Evolutionary conservation across 2,797 vertebrate genomes (phyloP).

Genomic region (Glyptemys insculpta): DNA sequence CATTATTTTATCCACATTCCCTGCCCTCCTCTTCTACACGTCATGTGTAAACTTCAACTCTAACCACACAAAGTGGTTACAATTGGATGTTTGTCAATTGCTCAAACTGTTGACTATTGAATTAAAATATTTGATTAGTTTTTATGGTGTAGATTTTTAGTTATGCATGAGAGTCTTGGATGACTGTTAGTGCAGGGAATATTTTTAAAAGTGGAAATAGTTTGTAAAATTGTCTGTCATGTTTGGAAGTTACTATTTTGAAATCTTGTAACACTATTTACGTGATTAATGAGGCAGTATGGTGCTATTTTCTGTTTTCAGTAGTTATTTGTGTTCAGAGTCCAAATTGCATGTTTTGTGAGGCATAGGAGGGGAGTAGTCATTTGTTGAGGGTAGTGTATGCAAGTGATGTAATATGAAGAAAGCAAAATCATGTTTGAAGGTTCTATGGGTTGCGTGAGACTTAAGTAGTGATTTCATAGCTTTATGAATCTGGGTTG

Average conservation of each 20-base stretch:
- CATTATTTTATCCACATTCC: background rate
- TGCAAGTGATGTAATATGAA: background rate
- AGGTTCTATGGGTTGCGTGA: background rate
- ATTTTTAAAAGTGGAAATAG: background rate
- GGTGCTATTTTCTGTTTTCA: background rate
- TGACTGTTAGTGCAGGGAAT: background rate
- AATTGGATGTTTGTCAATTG: background rate
- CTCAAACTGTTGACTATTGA: background rate
- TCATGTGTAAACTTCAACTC: background rate
- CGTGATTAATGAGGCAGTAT: background rate
- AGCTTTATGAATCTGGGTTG: background rate
- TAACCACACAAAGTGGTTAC: background rate
- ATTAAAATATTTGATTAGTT: background rate
- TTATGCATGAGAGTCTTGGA: background rate
- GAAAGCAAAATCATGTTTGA: background rate
- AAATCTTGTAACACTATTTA: background rate
- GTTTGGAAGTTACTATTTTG: background rate
- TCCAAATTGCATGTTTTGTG: background rate
- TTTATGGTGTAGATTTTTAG: background rate
- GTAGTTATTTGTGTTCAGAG: background rate
- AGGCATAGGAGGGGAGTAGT: background rate
- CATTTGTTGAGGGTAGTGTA: background rate
- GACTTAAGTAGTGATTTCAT: background rate
- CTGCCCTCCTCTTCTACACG: background rate
- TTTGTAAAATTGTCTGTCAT: background rate